Evolutionary conservation across 2,797 vertebrate species (phyloP), one percentile per base, ranked within the genome.

Genomic region (Poeciliopsis turneri): DNA sequence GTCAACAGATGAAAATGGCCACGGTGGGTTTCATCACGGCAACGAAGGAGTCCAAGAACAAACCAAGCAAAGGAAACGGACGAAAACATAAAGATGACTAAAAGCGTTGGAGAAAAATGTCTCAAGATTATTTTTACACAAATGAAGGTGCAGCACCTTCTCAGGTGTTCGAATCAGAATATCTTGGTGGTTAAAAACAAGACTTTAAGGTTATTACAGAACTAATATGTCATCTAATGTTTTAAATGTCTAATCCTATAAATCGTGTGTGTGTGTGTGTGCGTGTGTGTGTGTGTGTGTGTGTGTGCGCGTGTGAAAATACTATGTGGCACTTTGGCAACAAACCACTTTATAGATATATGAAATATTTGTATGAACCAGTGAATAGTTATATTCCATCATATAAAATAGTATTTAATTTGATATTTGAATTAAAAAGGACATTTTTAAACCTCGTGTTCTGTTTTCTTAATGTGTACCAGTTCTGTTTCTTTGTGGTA

Each of bases 61-160:
- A 79, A 93, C 64, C 79, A 96, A 96, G 92, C 78, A 88, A 78
- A 94, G 57, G 83, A 97, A 97, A 94, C 94, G 93, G 86, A 87
- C 96, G 86, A 96, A 92, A 93, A 97, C 94, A 64, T 96, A 89
- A 96, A 72, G 41, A 55, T n/a, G 72, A 47, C 4, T 46, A n/a
- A 74, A 10, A 64, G 36, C 41, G 25, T 18, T 41, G 36, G 64
- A n/a, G 18, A 20, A 23, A 39, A 39, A 66, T 23, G 36, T 10
- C 18, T 68, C 64, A 41, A 23, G 64, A 41, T 68, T 43, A 18
- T 41, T 69, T 43, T 25, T 43, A 69, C 39, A 69, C 11, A n/a
- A n/a, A 43, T 41, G 25, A 69, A 69, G 11, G n/a, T 7, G 23
- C 41, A 69, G 10, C 39, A 39, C 9, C 7, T 68, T 66, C 18